Evolutionary conservation across 2,888 invertebrate genomes (phyloP), one percentile per base, ranked within the genome.

Genomic region (Drosophila niveifrons): DNA sequence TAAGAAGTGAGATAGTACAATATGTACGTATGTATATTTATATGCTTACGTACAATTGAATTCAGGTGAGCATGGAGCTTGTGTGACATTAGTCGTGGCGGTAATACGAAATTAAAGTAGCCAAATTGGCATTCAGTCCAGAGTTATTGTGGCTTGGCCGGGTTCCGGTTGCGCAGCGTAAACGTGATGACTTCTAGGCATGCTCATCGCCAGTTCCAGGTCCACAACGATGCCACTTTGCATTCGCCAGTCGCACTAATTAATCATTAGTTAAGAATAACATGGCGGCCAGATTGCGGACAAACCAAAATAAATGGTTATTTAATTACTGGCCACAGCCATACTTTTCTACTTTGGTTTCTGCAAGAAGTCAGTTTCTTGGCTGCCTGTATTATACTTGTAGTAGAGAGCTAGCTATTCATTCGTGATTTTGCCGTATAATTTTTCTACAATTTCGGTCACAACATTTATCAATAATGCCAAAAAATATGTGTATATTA

Each of bases 201-300:
- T 83, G 81, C 83, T 75, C 76, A 59, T 48, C 18, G 64, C 48
- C 28, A 57, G 44, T 41, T 51, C 51, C 28, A 57, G 44, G 36
- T 51, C 51, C 28, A 52, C 62, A 74, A 70, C 73, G 77, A 80
- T 69, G 52, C 7, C 56, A 46, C 48, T 74, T 65, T 65, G 56
- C 61, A 64, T 73, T 68, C 59, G 36, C 10, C 48, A 65, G 67
- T 71, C 77, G 80, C 78, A 76, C 74, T 80, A 87, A 88, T 89
- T 87, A 88, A 88, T 88, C 89, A 87, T 80, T 76, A 75, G 77
- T 81, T 71, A 78, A 80, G 82, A 85, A 67, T 62, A 76, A 79
- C 73, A 78, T 78, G 78, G 68, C 67, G 67, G 56, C 50, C 67
- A 74, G 72, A 83, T 76, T 80, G 71, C 71, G 69, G 66, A 70